These are phyloP conservation scores for Synodontis membranacea DNA, from an alignment of 2,113 vertebrate genomes.

Conservation along the genomic window DNA sequence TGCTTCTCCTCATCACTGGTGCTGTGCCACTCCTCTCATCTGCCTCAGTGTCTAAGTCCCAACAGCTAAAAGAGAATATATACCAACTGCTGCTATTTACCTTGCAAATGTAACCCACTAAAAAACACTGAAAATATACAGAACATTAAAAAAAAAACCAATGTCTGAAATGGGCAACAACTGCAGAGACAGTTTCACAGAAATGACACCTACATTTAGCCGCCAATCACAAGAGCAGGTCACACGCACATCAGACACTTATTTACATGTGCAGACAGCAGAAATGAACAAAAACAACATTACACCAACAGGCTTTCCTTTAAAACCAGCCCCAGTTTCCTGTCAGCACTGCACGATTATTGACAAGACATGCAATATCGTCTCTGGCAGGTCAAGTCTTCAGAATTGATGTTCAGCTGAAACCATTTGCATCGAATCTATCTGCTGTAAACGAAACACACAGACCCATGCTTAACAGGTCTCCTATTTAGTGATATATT, in stretches of 20 bases:
- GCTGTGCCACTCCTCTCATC: neutral
- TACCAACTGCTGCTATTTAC: constrained; percentile 5
- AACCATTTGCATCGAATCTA: neutral
- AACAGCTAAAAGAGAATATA: no score
- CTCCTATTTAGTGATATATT: neutral
- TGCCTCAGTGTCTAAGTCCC: neutral
- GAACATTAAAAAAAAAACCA: constrained; percentile 24
- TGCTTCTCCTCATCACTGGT: neutral
- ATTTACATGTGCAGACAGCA: constrained; percentile 2
- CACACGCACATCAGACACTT: neutral
- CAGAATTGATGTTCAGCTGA: neutral
- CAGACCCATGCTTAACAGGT: neutral
- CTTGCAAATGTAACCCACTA: neutral
- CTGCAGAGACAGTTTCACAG: constrained; percentile 14
- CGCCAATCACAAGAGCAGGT: neutral
- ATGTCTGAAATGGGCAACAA: neutral
- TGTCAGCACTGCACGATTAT: neutral
- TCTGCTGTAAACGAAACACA: neutral
- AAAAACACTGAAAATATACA: neutral
- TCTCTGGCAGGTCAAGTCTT: neutral
- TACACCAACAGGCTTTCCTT: neutral
- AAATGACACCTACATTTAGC: constrained; percentile 21
- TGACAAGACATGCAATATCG: neutral
- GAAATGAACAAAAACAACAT: neutral
- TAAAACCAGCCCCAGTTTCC: neutral